These are phyloP conservation scores for Lepilemur septentrionalis DNA, from an alignment of 2,797 vertebrate genomes.

Conservation along the genomic window DNA sequence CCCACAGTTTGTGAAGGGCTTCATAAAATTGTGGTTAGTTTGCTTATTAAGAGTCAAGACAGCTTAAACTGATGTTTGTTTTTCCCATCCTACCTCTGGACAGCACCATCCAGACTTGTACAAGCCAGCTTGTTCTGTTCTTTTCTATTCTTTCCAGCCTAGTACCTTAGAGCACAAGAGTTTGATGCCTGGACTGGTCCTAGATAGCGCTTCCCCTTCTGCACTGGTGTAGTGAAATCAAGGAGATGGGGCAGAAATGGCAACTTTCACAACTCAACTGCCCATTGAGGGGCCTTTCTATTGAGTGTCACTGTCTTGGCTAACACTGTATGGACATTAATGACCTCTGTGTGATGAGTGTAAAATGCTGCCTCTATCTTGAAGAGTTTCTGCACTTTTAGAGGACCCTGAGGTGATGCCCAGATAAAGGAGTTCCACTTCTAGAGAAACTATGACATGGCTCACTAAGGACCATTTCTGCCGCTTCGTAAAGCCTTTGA, in stretches of 20 bases:
- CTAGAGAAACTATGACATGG: neutral
- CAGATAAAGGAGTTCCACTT: neutral
- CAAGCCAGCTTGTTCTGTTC: too few species aligned
- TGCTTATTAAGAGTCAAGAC: neutral
- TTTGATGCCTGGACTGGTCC: too few species aligned
- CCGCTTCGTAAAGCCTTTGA: neutral
- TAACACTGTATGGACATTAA: neutral
- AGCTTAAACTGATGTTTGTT: too few species aligned
- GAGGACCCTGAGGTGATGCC: neutral
- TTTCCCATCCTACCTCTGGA: neutral
- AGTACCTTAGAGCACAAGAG: neutral
- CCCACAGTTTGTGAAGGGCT: neutral
- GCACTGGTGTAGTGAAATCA: accelerated
- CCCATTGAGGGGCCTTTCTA: neutral
- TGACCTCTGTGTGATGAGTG: neutral
- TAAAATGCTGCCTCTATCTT: neutral
- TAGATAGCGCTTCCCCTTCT: neutral
- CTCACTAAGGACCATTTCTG: neutral
- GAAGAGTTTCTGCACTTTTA: neutral
- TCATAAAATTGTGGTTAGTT: neutral
- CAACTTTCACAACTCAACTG: neutral
- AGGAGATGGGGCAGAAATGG: neutral
- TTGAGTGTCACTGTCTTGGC: neutral
- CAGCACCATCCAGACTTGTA: accelerated
- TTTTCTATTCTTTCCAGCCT: neutral